Evolutionary conservation across 2,888 invertebrate species (phyloP), one percentile per base, ranked within the genome.

Genomic region (Clanis bilineata): DNA sequence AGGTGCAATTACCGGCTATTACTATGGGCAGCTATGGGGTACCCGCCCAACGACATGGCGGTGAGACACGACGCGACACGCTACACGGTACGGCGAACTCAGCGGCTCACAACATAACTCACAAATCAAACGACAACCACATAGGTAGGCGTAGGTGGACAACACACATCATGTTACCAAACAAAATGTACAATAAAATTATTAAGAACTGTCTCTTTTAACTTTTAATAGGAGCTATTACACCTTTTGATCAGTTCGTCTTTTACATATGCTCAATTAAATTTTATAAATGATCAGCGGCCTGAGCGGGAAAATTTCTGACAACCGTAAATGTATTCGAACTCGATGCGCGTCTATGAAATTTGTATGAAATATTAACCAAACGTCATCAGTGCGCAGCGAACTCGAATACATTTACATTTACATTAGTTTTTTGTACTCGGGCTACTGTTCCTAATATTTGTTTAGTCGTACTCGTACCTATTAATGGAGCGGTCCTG

Each of bases 1-100:
- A 77, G 75, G 69, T 73, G 76, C 76, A 85, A 87, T 86, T 84
- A 85, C 78, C 70, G 64, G 76, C 76, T 76, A 83, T 85, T 80
- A 81, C 71, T 67, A 69, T 68, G 68, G 70, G 70, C 84, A 80
- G 80, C 71, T 67, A 69, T 68, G 68, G 70, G 70, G 65, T 71
- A 68, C 72, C 71, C 80, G 79, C 80, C 83, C 78, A n/a, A n/a
- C n/a, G n/a, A n/a, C n/a, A n/a, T n/a, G n/a, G n/a, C n/a, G n/a
- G n/a, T n/a, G n/a, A n/a, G n/a, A n/a, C n/a, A 32, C 71, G 69
- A 69, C 69, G 76, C 67, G 70, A 57, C 68, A 66, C 67, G 64
- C 62, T 62, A 67, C 38, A 71, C 61, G 62, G 72, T 69, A 62
- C 76, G 72, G 65, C 76, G 76, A 75, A 76, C 77, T 75, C 71